phyloP scores from a whole-genome alignment of 2,888 invertebrate genomes.

The Nomada ruficornis region DNA sequence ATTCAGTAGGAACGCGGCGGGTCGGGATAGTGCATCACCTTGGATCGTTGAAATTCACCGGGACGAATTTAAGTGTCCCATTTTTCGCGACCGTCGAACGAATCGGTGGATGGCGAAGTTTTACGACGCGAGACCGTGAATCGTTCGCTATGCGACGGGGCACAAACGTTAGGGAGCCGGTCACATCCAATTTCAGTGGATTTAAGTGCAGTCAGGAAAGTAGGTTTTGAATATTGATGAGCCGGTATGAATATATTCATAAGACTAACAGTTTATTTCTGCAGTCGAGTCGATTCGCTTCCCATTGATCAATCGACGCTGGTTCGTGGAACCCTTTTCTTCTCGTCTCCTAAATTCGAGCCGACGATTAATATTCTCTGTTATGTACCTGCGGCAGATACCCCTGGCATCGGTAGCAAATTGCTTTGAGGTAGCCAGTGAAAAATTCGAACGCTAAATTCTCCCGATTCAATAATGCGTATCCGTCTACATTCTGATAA shows the following conservation, averaged over 20 bases:
- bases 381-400: slow-evolving; percentile 6
- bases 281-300: slow-evolving; percentile 67
- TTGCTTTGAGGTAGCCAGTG: slow-evolving; percentile 14
- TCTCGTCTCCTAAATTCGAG: slow-evolving; percentile 44
- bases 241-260: slow-evolving; percentile 72
- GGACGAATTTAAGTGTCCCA: neutral
- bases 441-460: slow-evolving; percentile 28
- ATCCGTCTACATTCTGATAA: too few relatives aligned
- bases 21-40: too few relatives aligned
- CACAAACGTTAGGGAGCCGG: slow-evolving; percentile 27
- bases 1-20: neutral
- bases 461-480: slow-evolving; percentile 2
- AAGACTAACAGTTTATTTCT: slow-evolving; percentile 72
- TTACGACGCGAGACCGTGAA: slow-evolving; percentile 51
- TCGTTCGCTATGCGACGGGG: slow-evolving; percentile 40
- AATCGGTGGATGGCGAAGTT: slow-evolving; percentile 39
- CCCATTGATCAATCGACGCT: slow-evolving; percentile 65
- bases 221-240: slow-evolving; percentile 74
- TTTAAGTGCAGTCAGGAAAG: slow-evolving; percentile 68
- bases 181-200: slow-evolving; percentile 65
- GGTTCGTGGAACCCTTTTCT: slow-evolving; percentile 35
- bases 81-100: neutral
- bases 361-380: slow-evolving; percentile 62
- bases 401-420: neutral
- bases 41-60: slow-evolving; percentile 1